Evolutionary conservation across 2,797 vertebrate genomes (phyloP).

Genomic region (Pampus argenteus): DNA sequence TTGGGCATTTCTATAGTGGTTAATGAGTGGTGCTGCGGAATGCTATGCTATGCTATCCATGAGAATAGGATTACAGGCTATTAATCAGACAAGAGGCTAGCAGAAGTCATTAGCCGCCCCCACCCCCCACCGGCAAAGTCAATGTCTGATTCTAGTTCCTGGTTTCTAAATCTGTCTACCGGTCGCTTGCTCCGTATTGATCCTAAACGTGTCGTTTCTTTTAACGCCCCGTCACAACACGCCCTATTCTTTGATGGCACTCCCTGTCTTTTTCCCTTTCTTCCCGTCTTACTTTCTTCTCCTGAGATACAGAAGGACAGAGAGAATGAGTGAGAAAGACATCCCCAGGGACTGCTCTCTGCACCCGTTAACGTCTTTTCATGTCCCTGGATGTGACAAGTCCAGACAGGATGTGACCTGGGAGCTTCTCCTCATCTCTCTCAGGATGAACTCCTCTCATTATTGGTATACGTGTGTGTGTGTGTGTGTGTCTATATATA

Average conservation of each 20-base stretch:
- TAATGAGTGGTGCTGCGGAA: slow-evolving; percentile 73
- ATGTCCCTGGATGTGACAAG: slow-evolving; percentile 59
- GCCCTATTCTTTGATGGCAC: slow-evolving; percentile 40
- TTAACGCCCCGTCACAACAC: slow-evolving; percentile 14
- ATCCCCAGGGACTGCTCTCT: slow-evolving; percentile 46
- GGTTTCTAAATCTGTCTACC: slow-evolving; percentile 61
- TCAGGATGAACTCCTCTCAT: slow-evolving; percentile 9
- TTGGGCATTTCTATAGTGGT: slow-evolving; percentile 69
- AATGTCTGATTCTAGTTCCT: slow-evolving; percentile 47
- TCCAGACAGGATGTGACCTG: slow-evolving; percentile 66
- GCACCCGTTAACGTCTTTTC: slow-evolving; percentile 69
- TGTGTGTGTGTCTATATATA: too few relatives aligned
- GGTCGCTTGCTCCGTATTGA: slow-evolving; percentile 27
- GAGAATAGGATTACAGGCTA: slow-evolving; percentile 83
- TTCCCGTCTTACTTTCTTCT: slow-evolving; percentile 25
- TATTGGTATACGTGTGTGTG: slow-evolving; percentile 55
- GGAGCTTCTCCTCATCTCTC: slow-evolving; percentile 39
- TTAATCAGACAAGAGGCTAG: slow-evolving; percentile 77
- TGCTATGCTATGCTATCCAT: slow-evolving; percentile 68
- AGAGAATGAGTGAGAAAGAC: slow-evolving; percentile 28
- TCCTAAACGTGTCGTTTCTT: slow-evolving; percentile 41
- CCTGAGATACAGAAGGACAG: slow-evolving; percentile 46
- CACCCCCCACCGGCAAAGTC: slow-evolving; percentile 64
- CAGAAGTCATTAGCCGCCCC: slow-evolving; percentile 73
- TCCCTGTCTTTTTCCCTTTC: slow-evolving; percentile 16